Conservation (phyloP, 2,888 invertebrate genomes). For the Auanema sp. region DNA sequence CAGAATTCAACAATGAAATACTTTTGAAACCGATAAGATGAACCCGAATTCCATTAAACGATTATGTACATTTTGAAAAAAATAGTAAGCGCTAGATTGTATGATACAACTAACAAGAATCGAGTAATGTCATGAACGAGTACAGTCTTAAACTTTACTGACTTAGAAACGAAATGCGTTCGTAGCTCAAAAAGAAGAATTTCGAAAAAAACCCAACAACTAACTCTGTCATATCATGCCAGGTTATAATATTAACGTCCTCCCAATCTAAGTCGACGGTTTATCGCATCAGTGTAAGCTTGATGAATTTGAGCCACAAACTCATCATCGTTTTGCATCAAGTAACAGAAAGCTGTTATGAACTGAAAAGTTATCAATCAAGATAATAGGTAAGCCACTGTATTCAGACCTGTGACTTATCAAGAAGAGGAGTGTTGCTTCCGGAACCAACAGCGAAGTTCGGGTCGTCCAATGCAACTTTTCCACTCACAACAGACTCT, state of each 20-base stretch:
- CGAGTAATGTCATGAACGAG: too few species aligned
- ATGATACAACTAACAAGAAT: neutral
- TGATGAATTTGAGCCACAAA: constrained; percentile 42
- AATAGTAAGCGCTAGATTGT: constrained; percentile 1
- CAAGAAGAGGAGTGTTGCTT: constrained; percentile 23
- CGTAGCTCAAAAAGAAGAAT: constrained; percentile 1
- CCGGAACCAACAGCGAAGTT: constrained; percentile 32
- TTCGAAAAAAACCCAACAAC: neutral
- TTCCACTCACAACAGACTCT: constrained; percentile 21
- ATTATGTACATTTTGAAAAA: constrained; percentile 2
- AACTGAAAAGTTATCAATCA: constrained; percentile 18
- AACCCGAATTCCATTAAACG: constrained; percentile 4
- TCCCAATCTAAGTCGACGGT: constrained; percentile 28
- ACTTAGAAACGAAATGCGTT: neutral
- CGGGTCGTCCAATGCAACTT: constrained; percentile 22
- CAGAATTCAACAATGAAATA: neutral
- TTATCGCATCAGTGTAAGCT: constrained; percentile 43
- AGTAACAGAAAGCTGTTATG: constrained; percentile 29
- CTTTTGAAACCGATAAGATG: neutral
- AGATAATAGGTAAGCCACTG: neutral
- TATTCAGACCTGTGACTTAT: constrained; percentile 40
- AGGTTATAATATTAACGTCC: neutral
- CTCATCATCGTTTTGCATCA: constrained; percentile 44
- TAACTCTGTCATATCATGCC: constrained; percentile 4
- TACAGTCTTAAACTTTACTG: neutral